Percentiles rank a stretch among this genome's conserved stretches.
Evolutionary conservation across 2,113 vertebrate genomes (phyloP).

Genomic region (Mus pahari): DNA sequence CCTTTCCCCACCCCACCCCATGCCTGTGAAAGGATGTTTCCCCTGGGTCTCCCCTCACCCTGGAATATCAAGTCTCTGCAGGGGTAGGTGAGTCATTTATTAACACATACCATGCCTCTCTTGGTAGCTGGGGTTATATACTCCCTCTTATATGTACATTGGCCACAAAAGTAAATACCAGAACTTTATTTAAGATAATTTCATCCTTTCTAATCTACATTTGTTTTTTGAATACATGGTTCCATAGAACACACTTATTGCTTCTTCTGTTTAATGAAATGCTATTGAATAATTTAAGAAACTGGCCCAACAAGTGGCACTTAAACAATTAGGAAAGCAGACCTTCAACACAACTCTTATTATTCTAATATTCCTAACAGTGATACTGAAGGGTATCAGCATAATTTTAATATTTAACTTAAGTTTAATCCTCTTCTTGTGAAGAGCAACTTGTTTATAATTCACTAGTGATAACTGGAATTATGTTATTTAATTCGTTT

Average conservation of each 20-base stretch:
- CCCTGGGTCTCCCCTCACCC: too few relatives aligned
- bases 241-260: background rate
- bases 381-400: conserved; percentile 77
- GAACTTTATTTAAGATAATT: background rate
- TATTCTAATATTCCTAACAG: conserved; percentile 76
- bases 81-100: background rate
- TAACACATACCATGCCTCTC: background rate
- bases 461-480: conserved; percentile 72
- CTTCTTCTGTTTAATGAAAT: conserved; percentile 58
- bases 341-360: conserved; percentile 75
- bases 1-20: too few relatives aligned
- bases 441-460: conserved; percentile 77
- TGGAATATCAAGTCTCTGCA: too few relatives aligned
- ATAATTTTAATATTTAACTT: conserved; percentile 74
- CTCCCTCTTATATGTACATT: background rate
- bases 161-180: conserved; percentile 58
- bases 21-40: too few relatives aligned
- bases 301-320: conserved; percentile 61
- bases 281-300: conserved; percentile 73
- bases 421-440: conserved; percentile 83
- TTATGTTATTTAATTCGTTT: conserved; percentile 71
- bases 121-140: background rate
- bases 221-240: conserved; percentile 45
- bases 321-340: conserved; percentile 72
- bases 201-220: conserved; percentile 48